Evolutionary conservation across 2,888 invertebrate genomes (phyloP).

Genomic region (Lasius fuliginosus): DNA sequence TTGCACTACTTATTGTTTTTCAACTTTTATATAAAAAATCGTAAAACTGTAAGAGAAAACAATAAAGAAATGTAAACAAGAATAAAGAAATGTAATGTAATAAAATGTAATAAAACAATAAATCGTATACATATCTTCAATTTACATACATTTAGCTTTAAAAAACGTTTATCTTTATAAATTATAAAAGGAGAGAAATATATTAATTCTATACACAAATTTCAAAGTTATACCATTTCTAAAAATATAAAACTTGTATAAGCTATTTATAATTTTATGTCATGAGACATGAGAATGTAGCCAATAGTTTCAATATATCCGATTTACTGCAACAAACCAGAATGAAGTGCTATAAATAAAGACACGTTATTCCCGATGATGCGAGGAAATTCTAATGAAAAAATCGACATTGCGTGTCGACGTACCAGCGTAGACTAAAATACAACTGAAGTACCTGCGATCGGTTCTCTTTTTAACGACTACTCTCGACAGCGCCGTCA

Average conservation of each 20-base stretch:
- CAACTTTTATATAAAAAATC: background rate
- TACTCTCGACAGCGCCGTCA: slow-evolving; percentile 26
- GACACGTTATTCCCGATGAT: background rate
- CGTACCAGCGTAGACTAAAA: slow-evolving; percentile 19
- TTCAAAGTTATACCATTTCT: background rate
- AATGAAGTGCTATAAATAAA: background rate
- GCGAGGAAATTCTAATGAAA: background rate
- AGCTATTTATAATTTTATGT: background rate
- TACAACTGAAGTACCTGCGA: background rate
- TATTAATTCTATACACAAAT: background rate
- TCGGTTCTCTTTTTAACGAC: slow-evolving; percentile 40
- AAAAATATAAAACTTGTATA: background rate
- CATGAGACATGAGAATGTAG: background rate
- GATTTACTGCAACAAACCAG: background rate
- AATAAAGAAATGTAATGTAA: background rate
- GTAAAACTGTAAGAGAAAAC: background rate
- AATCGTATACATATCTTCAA: background rate
- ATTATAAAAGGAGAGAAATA: background rate
- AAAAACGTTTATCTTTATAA: background rate
- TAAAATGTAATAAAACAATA: background rate
- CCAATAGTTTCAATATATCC: background rate
- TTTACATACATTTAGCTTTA: background rate
- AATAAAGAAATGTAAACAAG: background rate
- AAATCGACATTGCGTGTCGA: slow-evolving; percentile 12
- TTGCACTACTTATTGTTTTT: background rate